Percentiles rank a stretch among this genome's conserved stretches.
Conservation (phyloP, 2,888 invertebrate genomes). For the Acrocyrtus sp. region DNA sequence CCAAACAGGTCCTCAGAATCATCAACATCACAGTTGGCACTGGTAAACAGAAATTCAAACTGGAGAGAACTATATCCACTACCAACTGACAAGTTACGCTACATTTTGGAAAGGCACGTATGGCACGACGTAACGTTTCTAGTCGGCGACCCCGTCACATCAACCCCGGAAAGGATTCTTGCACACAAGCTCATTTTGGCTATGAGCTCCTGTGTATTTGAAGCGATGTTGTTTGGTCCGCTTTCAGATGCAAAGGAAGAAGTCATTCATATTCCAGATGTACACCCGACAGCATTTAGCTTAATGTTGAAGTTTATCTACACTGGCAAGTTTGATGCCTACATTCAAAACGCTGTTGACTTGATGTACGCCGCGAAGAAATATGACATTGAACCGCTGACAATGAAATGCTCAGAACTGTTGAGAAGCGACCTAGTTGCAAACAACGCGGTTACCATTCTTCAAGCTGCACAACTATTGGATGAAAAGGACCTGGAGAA, state of each 20-base stretch:
- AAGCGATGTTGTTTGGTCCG: slow-evolving; percentile 52
- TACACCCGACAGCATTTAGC: slow-evolving; percentile 45
- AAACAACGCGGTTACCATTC: slow-evolving; percentile 53
- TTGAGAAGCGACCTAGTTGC: slow-evolving; percentile 47
- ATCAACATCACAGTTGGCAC: not conserved
- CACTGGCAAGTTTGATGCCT: slow-evolving; percentile 49
- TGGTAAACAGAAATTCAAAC: slow-evolving; percentile 10
- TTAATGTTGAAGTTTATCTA: slow-evolving; percentile 56
- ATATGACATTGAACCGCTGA: slow-evolving; percentile 51
- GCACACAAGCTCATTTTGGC: slow-evolving; percentile 51
- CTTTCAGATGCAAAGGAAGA: slow-evolving; percentile 43
- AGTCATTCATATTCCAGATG: slow-evolving; percentile 48
- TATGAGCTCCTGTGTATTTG: slow-evolving; percentile 54
- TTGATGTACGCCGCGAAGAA: slow-evolving; percentile 54
- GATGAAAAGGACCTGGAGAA: slow-evolving; percentile 49
- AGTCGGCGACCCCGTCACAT: slow-evolving; percentile 44
- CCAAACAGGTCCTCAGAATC: not conserved
- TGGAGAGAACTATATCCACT: slow-evolving; percentile 44
- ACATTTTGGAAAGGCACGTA: slow-evolving; percentile 45
- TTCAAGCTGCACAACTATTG: slow-evolving; percentile 53
- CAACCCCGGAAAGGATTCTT: slow-evolving; percentile 30
- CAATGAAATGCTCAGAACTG: slow-evolving; percentile 41
- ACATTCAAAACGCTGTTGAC: slow-evolving; percentile 49
- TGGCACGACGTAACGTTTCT: slow-evolving; percentile 53
- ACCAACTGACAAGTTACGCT: slow-evolving; percentile 45